Evolutionary conservation across 35 echinoderm and acorn worm genomes (phyloP), one percentile per base, ranked within the genome.

Genomic region (Ophioderma brevispina): DNA sequence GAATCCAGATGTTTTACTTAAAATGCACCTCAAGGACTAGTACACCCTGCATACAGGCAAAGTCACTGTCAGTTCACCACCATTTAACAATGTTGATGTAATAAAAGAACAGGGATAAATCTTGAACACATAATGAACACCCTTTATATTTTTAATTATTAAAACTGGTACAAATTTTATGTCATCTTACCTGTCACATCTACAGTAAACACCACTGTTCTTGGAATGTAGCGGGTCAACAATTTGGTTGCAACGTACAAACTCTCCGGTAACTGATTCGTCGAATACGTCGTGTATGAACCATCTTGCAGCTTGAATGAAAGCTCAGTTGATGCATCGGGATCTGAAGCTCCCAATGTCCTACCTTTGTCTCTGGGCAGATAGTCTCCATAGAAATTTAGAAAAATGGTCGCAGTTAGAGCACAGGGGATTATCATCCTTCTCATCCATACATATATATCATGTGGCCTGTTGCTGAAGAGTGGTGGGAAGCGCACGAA

Each of bases 341-440:
- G 59, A 70, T 70, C 59, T 3, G 59, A 13, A 13, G 17, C 59
- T 70, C 59, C 59, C 15, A 70, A 4, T 13, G 10, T 8, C 1
- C 59, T 25, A 30, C 10, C 23, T 25, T 70, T 70, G 2, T 1
- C 23, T 30, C 10, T 70, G 10, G 59, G 59, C 4, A 70, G 1
- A 3, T 25, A 18, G n/a, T 70, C 83, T 37, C 35, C 83, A 37
- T 85, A 64, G 55, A 85, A 85, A 59, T 80, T 89, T n/a, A 80
- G 77, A 30, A 55, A 63, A 32, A 89, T 55, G 37, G 35, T 41
- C 19, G 49, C n/a, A 78, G n/a, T 43, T 80, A 21, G 25, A 41
- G 76, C 0, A 80, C 78, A 31, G 87, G 87, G 46, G 10, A 37
- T 89, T 89, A 43, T 89, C 87, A 52, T 89, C 81, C 21, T 80